Evolutionary conservation across 2,797 vertebrate species (phyloP).

Genomic region (Takifugu ocellatus): DNA sequence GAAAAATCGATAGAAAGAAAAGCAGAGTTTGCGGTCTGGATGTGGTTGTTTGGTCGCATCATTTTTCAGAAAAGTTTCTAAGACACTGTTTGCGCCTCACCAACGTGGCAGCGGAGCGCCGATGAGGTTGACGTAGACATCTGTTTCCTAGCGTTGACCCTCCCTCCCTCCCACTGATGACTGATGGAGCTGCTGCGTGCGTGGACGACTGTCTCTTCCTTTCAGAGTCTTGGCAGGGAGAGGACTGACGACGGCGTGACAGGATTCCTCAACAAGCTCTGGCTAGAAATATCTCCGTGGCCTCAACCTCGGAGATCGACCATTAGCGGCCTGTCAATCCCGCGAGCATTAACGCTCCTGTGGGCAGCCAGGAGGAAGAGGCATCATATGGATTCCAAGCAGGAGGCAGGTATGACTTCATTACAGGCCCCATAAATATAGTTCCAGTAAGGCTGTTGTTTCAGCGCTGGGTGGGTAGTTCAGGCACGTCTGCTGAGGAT

Average conservation of each 20-base stretch:
- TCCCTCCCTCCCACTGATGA: conserved; percentile 47
- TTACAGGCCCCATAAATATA: conserved; percentile 64
- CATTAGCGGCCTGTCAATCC: conserved; percentile 75
- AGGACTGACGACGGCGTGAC: conserved; percentile 58
- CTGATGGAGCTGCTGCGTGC: conserved; percentile 67
- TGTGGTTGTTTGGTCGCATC: conserved; percentile 12
- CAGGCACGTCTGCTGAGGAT: conserved; percentile 42
- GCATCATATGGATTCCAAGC: conserved; percentile 48
- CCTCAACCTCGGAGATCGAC: conserved; percentile 60
- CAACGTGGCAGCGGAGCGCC: conserved; percentile 35
- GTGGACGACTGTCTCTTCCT: conserved; percentile 73
- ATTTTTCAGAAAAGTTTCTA: conserved; percentile 9
- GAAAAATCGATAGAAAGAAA: too few relatives aligned
- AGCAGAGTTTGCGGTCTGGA: conserved; percentile 21
- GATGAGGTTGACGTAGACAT: conserved; percentile 57
- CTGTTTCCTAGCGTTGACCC: conserved; percentile 53
- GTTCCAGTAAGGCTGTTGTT: conserved; percentile 42
- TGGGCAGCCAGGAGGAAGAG: conserved; percentile 52
- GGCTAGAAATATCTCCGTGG: conserved; percentile 56
- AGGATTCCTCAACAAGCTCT: conserved; percentile 51
- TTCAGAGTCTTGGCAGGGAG: conserved; percentile 53
- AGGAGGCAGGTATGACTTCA: conserved; percentile 59
- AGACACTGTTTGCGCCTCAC: conserved; percentile 57
- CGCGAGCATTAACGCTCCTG: conserved; percentile 54
- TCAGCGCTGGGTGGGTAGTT: conserved; percentile 50